A percentile compares a stretch with the other conserved stretches of the same genome.
Conservation (phyloP, 2,797 vertebrate species). For the Ficedula albicollis region DNA sequence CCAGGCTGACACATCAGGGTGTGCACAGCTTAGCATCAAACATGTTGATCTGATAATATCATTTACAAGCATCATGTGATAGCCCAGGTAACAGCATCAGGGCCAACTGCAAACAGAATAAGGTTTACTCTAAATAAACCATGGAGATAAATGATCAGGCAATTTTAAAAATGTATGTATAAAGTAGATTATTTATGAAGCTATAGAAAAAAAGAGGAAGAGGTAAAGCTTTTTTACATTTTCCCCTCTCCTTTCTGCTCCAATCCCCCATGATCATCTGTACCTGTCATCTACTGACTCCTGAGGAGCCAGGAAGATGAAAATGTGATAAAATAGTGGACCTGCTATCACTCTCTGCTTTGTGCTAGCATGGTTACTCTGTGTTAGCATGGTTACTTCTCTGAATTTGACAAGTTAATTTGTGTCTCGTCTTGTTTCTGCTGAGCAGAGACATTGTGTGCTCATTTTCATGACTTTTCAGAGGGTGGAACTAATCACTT, state of each 20-base stretch:
- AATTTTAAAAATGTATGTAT: background rate
- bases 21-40: background rate
- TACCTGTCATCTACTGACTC: background rate
- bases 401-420: background rate
- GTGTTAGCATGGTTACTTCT: background rate
- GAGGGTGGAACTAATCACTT: background rate
- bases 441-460: background rate
- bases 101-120: background rate
- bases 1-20: background rate
- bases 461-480: background rate
- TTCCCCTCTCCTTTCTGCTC: background rate
- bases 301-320: background rate
- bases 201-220: background rate
- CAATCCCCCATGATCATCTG: background rate
- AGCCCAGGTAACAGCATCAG: background rate
- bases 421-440: background rate
- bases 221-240: background rate
- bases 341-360: background rate
- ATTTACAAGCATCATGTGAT: rapidly evolving
- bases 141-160: background rate
- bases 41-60: background rate
- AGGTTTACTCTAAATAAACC: background rate
- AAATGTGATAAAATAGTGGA: background rate
- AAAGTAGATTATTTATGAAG: background rate
- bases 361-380: background rate